Evolutionary conservation across 2,797 vertebrate genomes (phyloP).

Genomic region (Gymnoscopelus braueri): DNA sequence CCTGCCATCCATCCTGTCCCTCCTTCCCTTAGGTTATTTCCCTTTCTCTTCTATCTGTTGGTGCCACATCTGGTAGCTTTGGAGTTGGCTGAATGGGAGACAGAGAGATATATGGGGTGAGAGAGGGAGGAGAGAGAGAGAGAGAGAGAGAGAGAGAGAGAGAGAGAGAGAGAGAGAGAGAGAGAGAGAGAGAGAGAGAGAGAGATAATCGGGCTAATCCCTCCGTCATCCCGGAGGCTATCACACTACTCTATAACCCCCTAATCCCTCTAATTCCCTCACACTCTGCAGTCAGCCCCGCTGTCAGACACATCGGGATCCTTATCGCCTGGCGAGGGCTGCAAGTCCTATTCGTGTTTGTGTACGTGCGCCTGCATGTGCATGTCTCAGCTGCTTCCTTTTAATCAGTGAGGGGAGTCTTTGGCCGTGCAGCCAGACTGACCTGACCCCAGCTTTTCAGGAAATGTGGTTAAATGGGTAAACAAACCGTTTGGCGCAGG

Average conservation of each 20-base stretch:
- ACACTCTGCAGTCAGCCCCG: slow-evolving; percentile 79
- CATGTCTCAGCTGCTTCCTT: slow-evolving; percentile 54
- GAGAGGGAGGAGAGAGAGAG: slow-evolving; percentile 5
- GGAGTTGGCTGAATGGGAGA: slow-evolving; percentile 64
- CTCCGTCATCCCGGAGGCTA: slow-evolving; percentile 84
- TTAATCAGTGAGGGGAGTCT: slow-evolving; percentile 69
- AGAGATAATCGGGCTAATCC: slow-evolving; percentile 87
- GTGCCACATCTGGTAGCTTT: slow-evolving; percentile 81
- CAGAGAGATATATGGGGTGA: slow-evolving; percentile 1
- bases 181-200: slow-evolving; percentile 48
- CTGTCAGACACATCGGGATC: slow-evolving; percentile 83
- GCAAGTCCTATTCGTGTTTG: slow-evolving; percentile 44
- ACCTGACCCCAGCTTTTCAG: slow-evolving; percentile 61
- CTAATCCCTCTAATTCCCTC: slow-evolving; percentile 86
- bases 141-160: slow-evolving; percentile 28
- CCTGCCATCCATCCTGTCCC: slow-evolving; percentile 8
- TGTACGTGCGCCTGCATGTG: slow-evolving; percentile 22
- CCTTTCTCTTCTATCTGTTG: slow-evolving; percentile 64
- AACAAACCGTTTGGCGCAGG: not conserved
- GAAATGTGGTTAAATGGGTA: slow-evolving; percentile 55
- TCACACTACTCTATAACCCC: slow-evolving; percentile 84
- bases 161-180: slow-evolving; percentile 29
- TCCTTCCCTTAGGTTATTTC: slow-evolving; percentile 56
- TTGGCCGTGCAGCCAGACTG: slow-evolving; percentile 57
- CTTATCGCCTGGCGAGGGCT: slow-evolving; percentile 74